A percentile compares a stretch with the other conserved stretches of the same genome.
These are phyloP conservation scores for Malacoraja senta DNA, from an alignment of 2,797 vertebrate genomes.

Conservation along the genomic window DNA sequence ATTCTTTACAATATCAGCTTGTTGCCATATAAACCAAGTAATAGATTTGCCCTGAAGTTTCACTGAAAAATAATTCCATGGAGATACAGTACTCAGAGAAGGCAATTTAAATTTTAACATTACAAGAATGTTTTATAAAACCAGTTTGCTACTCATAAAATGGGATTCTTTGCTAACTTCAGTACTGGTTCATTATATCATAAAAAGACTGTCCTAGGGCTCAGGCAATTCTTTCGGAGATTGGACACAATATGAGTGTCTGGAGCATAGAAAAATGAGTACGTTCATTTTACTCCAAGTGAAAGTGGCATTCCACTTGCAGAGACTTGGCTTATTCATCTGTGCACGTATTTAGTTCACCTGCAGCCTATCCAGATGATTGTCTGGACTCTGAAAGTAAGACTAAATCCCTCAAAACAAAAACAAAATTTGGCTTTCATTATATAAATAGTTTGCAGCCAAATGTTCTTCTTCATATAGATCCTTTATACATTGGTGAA, in stretches of 20 bases:
- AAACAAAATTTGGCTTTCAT: background rate
- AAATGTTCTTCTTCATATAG: background rate
- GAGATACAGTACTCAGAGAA: constrained; percentile 1
- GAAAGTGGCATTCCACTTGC: background rate
- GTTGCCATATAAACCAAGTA: constrained; percentile 24
- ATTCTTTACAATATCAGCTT: constrained; percentile 32
- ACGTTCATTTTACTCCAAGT: background rate
- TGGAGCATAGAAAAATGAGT: background rate
- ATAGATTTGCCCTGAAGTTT: constrained; percentile 33
- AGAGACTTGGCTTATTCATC: background rate
- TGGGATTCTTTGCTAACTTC: constrained; percentile 26
- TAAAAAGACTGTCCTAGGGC: background rate
- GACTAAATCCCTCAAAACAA: background rate
- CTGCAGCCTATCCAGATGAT: background rate
- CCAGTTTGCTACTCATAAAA: constrained; percentile 12
- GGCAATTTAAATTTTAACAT: constrained; percentile 33
- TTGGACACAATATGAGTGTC: background rate
- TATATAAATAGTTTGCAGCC: background rate
- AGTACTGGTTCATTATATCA: constrained; percentile 14
- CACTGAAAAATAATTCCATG: background rate
- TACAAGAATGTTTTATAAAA: constrained; percentile 29
- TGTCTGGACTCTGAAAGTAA: background rate
- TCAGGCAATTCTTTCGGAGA: background rate
- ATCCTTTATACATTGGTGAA: background rate
- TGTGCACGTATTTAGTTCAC: background rate